Evolutionary conservation across 2,797 vertebrate species (phyloP).

Genomic region (Mergus octosetaceus): DNA sequence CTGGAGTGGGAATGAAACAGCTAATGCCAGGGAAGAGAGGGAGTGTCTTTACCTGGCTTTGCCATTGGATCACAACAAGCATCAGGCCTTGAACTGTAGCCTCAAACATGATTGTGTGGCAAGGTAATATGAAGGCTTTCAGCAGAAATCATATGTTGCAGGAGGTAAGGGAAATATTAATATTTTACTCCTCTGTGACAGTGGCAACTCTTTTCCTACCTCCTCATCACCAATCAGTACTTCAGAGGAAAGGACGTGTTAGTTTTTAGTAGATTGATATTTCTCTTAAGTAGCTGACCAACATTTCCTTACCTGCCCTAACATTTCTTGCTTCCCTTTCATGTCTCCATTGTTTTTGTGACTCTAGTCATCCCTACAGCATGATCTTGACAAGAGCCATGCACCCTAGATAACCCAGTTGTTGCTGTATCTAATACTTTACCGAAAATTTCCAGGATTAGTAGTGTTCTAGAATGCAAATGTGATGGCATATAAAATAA

Average conservation of each 20-base stretch:
- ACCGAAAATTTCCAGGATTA: neutral
- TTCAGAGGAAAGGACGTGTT: neutral
- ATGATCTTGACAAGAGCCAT: neutral
- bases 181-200: neutral
- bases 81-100: accelerated
- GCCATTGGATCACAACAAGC: neutral
- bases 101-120: neutral
- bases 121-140: neutral
- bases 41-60: neutral
- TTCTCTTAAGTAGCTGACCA: neutral
- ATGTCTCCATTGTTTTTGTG: neutral
- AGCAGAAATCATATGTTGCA: neutral
- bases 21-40: neutral
- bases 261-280: neutral
- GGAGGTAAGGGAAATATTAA: neutral
- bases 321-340: neutral
- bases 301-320: neutral
- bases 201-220: neutral
- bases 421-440: neutral
- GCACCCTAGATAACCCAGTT: neutral
- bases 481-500: neutral
- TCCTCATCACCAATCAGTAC: neutral
- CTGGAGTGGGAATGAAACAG: neutral
- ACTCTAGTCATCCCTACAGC: neutral
- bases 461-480: neutral